Conservation (phyloP, 2,888 invertebrate genomes). For the Netelia virgata region DNA sequence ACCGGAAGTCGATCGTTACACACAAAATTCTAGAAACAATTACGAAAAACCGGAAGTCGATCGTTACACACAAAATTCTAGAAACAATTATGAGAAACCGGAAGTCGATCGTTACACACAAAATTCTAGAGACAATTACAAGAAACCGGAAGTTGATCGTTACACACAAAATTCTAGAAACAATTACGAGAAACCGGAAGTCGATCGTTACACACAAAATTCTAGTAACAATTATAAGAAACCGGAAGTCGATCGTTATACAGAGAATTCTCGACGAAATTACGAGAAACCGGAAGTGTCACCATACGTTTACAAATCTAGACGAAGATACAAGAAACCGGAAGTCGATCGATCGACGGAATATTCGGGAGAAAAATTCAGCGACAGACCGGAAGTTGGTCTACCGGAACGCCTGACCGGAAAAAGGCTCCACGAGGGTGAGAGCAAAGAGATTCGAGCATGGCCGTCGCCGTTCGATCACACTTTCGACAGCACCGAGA, state of each 20-base stretch:
- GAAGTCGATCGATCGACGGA: constrained; percentile 17
- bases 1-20: neutral
- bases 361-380: neutral
- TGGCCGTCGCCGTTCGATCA: constrained; percentile 81
- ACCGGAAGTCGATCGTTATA: constrained; percentile 2
- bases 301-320: constrained; percentile 1
- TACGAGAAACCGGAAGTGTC: neutral
- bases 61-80: neutral
- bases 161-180: neutral
- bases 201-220: constrained; percentile 5
- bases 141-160: constrained; percentile 54
- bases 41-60: constrained; percentile 19
- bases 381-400: constrained; percentile 63
- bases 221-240: constrained; percentile 17
- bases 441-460: constrained; percentile 73
- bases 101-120: constrained; percentile 15
- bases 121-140: constrained; percentile 38
- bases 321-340: constrained; percentile 10
- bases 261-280: constrained; percentile 9
- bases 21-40: constrained; percentile 16
- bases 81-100: constrained; percentile 10
- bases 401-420: constrained; percentile 67
- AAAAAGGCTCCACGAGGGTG: constrained; percentile 75
- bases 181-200: constrained; percentile 1
- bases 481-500: constrained; percentile 75